A percentile compares a stretch with the other conserved stretches of the same genome.
phyloP scores from a whole-genome alignment of 2,888 invertebrate genomes.

The Tridacna crocea region DNA sequence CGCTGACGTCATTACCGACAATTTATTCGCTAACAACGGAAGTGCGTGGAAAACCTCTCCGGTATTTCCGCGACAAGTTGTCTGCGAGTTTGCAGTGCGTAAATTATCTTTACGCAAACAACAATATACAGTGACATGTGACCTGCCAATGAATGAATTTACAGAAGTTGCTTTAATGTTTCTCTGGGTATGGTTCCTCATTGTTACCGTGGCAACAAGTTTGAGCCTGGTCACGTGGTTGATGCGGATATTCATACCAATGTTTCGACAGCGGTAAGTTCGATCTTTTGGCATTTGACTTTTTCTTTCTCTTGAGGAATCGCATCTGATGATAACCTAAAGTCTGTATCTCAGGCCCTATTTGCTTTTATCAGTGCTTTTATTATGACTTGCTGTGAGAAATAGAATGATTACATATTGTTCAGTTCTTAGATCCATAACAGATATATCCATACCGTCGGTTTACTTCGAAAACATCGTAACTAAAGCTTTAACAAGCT shows the following conservation, averaged over 20 bases:
- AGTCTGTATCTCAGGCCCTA: too few relatives aligned
- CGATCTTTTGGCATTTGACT: too few relatives aligned
- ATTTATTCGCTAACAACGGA: conserved; percentile 39
- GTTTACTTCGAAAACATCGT: too few relatives aligned
- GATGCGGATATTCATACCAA: conserved; percentile 36
- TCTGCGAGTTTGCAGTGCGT: conserved; percentile 37
- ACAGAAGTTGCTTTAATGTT: conserved; percentile 48
- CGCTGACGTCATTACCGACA: conserved; percentile 45
- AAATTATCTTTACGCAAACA: conserved; percentile 11
- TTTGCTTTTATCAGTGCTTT: too few relatives aligned
- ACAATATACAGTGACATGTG: conserved; percentile 37
- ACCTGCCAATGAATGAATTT: conserved; percentile 39
- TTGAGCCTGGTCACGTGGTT: conserved; percentile 39
- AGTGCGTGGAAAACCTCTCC: conserved; percentile 30
- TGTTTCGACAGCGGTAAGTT: conserved; percentile 48
- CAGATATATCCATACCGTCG: too few relatives aligned
- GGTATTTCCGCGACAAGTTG: conserved; percentile 30
- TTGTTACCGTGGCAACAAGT: conserved; percentile 47
- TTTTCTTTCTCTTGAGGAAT: too few relatives aligned
- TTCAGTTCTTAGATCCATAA: too few relatives aligned
- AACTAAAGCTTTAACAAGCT: too few relatives aligned
- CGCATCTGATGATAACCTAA: too few relatives aligned
- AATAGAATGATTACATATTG: too few relatives aligned
- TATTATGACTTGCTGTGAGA: too few relatives aligned
- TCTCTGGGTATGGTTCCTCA: conserved; percentile 56